Evolutionary conservation across 1,140 invertebrate species (phyloP), one percentile per base, ranked within the genome.

Genomic region (Alviniconcha marisindica): DNA sequence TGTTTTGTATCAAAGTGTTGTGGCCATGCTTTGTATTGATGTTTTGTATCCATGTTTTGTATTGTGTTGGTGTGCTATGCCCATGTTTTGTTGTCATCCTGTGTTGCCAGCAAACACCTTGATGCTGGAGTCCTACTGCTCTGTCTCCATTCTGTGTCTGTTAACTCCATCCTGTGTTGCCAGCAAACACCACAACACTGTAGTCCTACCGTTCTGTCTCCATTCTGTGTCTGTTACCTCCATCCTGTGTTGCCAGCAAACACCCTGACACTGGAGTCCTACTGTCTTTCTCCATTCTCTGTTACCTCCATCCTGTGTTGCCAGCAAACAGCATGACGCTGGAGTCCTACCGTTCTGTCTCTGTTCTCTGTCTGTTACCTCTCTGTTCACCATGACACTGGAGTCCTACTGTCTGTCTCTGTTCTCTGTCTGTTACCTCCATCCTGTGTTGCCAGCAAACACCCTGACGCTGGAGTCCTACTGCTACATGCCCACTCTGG

Each of bases 301-400:
- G 54, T n/a, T 15, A n/a, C 7, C 5, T 15, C 28, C 21, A 10
- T 4, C 31, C 24, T 54, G 12, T 76, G 5, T 44, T 66, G 48
- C 18, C 79, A 88, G 83, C 83, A 15, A 66, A 63, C 38, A 85
- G 74, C 1, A 56, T 89, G 48, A 78, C 83, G 0, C 31, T 91
- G 5, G 88, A 90, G 48, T 89, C 88, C 0, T 82, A 84, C 48
- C 90, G 90, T 77, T 90, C n/a, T n/a, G n/a, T n/a, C n/a, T n/a
- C n/a, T n/a, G n/a, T n/a, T n/a, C n/a, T n/a, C n/a, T n/a, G n/a
- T n/a, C n/a, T n/a, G n/a, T n/a, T n/a, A n/a, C n/a, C n/a, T n/a
- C n/a, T n/a, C n/a, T n/a, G n/a, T n/a, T n/a, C n/a, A n/a, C n/a
- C n/a, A n/a, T n/a, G n/a, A n/a, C n/a, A n/a, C n/a, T n/a, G n/a